A percentile compares a stretch with the other conserved stretches of the same genome.
Conservation (phyloP, 1,140 invertebrate genomes). For the Drosophila watanabei region DNA sequence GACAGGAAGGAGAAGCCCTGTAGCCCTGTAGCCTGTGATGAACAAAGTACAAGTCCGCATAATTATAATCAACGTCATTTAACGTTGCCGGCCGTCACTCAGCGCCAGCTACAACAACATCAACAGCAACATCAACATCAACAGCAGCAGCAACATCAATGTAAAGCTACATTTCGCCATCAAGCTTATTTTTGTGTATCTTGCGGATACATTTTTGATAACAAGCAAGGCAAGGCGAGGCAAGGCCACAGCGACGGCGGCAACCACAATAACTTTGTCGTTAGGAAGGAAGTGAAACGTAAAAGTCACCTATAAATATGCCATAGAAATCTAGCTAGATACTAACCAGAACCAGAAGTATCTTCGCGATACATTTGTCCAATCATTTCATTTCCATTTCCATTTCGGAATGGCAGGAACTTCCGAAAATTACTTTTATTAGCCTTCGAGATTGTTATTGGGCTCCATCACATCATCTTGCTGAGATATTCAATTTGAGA, state of each 20-base stretch:
- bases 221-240: constrained; percentile 39
- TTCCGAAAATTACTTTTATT: constrained; percentile 50
- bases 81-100: constrained; percentile 82
- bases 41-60: constrained; percentile 83
- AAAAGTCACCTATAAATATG: constrained; percentile 67
- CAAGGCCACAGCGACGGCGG: background rate
- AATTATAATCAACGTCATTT: constrained; percentile 84
- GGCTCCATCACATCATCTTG: constrained; percentile 6
- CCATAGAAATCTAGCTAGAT: constrained; percentile 44
- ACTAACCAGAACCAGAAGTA: constrained; percentile 18
- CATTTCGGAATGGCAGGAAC: constrained; percentile 25
- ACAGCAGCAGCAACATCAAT: constrained; percentile 40
- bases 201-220: constrained; percentile 81
- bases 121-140: constrained; percentile 29
- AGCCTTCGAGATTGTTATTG: constrained; percentile 35
- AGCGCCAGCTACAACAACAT: constrained; percentile 67
- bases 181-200: constrained; percentile 75
- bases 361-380: constrained; percentile 37
- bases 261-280: constrained; percentile 74
- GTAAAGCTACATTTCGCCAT: constrained; percentile 68
- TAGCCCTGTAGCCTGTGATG: constrained; percentile 47
- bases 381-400: constrained; percentile 21
- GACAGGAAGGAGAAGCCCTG: constrained; percentile 35
- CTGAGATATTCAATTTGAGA: constrained; percentile 35
- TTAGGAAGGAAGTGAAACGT: constrained; percentile 64